Evolutionary conservation across 2,113 vertebrate species (phyloP), one percentile per base, ranked within the genome.

Genomic region (Aegithalos caudatus): DNA sequence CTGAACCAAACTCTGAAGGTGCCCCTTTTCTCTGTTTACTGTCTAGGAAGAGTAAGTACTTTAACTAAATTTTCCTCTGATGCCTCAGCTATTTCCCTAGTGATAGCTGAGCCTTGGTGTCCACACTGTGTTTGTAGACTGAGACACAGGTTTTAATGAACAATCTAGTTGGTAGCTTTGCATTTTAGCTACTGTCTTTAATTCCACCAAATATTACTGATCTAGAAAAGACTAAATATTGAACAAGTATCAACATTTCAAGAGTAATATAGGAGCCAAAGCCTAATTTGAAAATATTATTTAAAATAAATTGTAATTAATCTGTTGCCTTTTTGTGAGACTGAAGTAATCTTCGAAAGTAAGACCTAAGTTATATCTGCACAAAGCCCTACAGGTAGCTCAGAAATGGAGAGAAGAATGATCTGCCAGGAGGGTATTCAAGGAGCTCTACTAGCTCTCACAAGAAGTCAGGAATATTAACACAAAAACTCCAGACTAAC

Each of bases 1-100:
- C 45, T 82, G 92, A 96, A 94, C 48, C 62, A 90, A 88, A 80
- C n/a, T 82, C 88, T 82, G 81, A 90, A 93, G 33, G 31, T 13
- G 17, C 28, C 33, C 28, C 70, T 88, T 82, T 90, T 57, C 69
- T 91, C 74, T 85, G 22, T 76, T 76, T 90, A 65, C 28, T 82
- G 17, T 28, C 57, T 89, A 79, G 33, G 12, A 88, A 72, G 57
- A 53, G 13, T 51, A 62, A 65, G 17, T 38, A 45, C 56, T 73
- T 65, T 2, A 31, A 88, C 38, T 62, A 50, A 11, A 12, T 76
- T 81, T 71, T 87, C 48, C 70, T 56, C 35, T 69, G 35, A 61
- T 81, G 64, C 47, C 78, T 89, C 80, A 89, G 56, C 33, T 60
- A 40, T 23, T 31, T 17, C 66, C 54, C 40, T 72, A 88, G 60